phyloP scores from a whole-genome alignment of 2,888 invertebrate species.

The Eulithis testata region DNA sequence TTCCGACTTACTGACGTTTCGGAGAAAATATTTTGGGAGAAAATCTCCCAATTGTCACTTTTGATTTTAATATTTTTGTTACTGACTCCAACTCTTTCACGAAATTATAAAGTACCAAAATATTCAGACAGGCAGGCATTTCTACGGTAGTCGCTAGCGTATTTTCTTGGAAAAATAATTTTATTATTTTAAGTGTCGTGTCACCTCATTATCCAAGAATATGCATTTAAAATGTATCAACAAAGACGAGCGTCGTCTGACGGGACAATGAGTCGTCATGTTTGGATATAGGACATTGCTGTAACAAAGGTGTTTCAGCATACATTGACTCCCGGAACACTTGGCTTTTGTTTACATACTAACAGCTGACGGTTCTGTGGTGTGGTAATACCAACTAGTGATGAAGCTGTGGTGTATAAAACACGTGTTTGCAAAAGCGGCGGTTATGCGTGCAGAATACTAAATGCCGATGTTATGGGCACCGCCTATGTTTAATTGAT shows the following conservation, averaged over 20 bases:
- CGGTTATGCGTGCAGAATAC: slow-evolving; percentile 19
- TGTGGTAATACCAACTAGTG: slow-evolving; percentile 8
- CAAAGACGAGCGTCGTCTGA: slow-evolving; percentile 4
- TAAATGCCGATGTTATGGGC: slow-evolving; percentile 9
- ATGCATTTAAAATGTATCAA: slow-evolving; percentile 19
- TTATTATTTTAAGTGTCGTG: background rate
- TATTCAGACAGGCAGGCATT: no score
- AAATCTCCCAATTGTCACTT: no score
- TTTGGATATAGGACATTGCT: slow-evolving; percentile 31
- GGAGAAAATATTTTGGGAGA: no score
- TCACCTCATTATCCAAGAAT: slow-evolving; percentile 12
- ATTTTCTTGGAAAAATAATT: background rate
- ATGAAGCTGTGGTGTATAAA: slow-evolving; percentile 10
- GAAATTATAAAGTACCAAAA: no score
- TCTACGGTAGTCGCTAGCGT: no score
- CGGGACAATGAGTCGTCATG: slow-evolving; percentile 31
- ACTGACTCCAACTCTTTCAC: no score
- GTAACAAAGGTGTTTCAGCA: slow-evolving; percentile 34
- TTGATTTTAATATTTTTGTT: no score
- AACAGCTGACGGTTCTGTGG: slow-evolving; percentile 25
- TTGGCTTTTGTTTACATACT: slow-evolving; percentile 27
- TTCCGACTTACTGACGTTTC: no score
- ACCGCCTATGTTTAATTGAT: slow-evolving; percentile 11
- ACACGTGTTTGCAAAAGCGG: slow-evolving; percentile 27
- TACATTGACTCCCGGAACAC: slow-evolving; percentile 33